Evolutionary conservation across 2,888 invertebrate genomes (phyloP).

Genomic region (Suillia variegata): DNA sequence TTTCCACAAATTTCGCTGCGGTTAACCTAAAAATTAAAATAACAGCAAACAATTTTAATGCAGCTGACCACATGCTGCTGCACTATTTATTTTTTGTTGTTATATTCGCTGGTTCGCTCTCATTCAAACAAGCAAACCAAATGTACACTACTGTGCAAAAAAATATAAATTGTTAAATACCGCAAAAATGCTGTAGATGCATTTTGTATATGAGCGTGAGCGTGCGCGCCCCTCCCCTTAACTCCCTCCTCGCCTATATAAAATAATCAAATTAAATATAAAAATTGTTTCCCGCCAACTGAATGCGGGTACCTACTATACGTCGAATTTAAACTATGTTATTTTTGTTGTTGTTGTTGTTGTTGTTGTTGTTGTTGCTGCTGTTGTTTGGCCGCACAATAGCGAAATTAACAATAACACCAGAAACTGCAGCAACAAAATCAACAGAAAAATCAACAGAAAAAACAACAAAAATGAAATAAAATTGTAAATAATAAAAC

Average conservation of each 20-base stretch:
- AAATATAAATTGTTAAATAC: constrained; percentile 21
- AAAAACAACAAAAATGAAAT: background rate
- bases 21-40: constrained; percentile 57
- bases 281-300: constrained; percentile 39
- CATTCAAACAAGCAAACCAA: no score
- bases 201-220: no score
- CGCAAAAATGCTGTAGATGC: constrained; percentile 15
- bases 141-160: background rate
- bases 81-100: constrained; percentile 5
- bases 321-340: background rate
- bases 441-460: background rate
- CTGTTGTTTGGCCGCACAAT: background rate
- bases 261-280: constrained; percentile 56
- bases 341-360: background rate
- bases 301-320: no score
- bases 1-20: constrained; percentile 53
- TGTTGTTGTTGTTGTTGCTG: background rate
- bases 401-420: constrained; percentile 19
- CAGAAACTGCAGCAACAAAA: no score
- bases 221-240: no score
- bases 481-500: constrained; percentile 58
- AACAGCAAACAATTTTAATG: constrained; percentile 39
- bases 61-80: constrained; percentile 22
- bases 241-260: constrained; percentile 47
- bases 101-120: constrained; percentile 41